Evolutionary conservation across 2,797 vertebrate genomes (phyloP).

Genomic region (Cirrhinus molitorella): DNA sequence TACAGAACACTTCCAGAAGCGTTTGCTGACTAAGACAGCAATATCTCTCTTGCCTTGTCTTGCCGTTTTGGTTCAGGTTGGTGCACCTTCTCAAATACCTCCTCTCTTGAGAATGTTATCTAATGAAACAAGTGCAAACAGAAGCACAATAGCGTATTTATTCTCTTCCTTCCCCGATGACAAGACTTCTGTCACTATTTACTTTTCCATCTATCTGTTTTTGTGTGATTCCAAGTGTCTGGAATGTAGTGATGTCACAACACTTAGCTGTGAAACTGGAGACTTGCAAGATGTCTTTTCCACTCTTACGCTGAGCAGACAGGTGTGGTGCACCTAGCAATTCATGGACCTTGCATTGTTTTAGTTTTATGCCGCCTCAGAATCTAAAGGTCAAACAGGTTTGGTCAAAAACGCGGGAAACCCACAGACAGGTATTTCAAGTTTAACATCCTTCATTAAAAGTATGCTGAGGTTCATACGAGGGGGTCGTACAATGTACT

Average conservation of each 20-base stretch:
- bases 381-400: slow-evolving; percentile 37
- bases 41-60: neutral
- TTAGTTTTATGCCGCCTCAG: slow-evolving; percentile 6
- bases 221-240: slow-evolving; percentile 21
- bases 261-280: slow-evolving; percentile 61
- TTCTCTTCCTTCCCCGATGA: slow-evolving; percentile 7
- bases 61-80: slow-evolving; percentile 7
- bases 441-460: slow-evolving; percentile 4
- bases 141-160: neutral
- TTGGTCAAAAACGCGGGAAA: neutral
- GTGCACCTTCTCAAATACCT: slow-evolving; percentile 10
- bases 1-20: neutral
- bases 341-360: slow-evolving; percentile 7
- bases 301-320: slow-evolving; percentile 7
- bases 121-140: slow-evolving; percentile 31
- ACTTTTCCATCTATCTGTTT: slow-evolving; percentile 20
- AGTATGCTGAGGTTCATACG: neutral
- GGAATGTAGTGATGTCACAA: slow-evolving; percentile 61
- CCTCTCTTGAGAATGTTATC: neutral
- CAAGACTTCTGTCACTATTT: slow-evolving; percentile 16
- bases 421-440: slow-evolving; percentile 26
- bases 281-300: neutral
- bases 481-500: neutral
- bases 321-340: slow-evolving; percentile 29
- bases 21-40: neutral